A percentile compares a stretch with the other conserved stretches of the same genome.
Conservation (phyloP, 1,140 invertebrate genomes). For the Pentalonia nigronervosa region DNA sequence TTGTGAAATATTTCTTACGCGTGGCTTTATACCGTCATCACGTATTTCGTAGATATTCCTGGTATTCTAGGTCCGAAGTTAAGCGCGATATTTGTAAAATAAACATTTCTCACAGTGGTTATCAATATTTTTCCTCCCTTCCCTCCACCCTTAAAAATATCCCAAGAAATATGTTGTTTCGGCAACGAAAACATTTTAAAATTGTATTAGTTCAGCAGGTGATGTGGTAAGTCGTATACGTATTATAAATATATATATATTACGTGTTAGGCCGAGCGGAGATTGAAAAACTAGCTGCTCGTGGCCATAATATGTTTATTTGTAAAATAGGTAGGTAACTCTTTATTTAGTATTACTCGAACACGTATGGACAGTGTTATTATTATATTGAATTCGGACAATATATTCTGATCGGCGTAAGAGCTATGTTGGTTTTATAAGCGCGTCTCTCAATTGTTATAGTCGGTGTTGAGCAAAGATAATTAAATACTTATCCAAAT, state of each 20-base stretch:
- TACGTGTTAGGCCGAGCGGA: background rate
- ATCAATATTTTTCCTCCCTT: background rate
- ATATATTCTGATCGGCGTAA: background rate
- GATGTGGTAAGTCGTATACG: too few species aligned
- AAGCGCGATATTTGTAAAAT: background rate
- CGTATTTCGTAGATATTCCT: background rate
- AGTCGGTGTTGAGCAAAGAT: too few species aligned
- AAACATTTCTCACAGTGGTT: background rate
- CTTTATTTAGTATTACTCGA: background rate
- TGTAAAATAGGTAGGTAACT: background rate
- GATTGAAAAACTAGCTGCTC: background rate
- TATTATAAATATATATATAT: background rate
- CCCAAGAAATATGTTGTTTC: background rate
- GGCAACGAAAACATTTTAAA: background rate
- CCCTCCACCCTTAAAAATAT: background rate
- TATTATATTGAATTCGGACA: background rate
- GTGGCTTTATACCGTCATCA: background rate
- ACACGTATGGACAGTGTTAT: background rate
- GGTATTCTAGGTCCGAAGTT: background rate
- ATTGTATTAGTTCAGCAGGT: background rate
- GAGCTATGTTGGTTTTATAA: background rate
- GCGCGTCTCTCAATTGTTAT: background rate
- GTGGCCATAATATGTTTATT: background rate
- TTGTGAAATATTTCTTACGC: slow-evolving; percentile 20
- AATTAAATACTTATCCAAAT: too few species aligned